These are phyloP conservation scores for Mesopsocus fuscifrons DNA, from an alignment of 2,888 invertebrate genomes.

Conservation along the genomic window DNA sequence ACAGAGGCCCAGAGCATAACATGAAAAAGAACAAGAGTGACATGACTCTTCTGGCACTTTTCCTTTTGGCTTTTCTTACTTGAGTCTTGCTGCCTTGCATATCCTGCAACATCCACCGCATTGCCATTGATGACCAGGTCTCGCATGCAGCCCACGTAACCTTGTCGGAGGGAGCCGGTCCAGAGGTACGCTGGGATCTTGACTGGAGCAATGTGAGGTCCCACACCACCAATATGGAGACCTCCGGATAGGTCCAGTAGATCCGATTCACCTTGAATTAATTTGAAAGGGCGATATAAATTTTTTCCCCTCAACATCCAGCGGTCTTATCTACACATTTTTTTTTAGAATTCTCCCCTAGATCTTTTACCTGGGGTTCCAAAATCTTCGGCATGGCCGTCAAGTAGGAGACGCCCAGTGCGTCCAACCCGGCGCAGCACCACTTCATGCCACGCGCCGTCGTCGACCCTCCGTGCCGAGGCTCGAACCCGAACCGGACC, in stretches of 20 bases:
- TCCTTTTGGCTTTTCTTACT: too few relatives aligned
- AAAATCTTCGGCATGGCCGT: constrained; percentile 73
- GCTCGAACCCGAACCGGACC: constrained; percentile 75
- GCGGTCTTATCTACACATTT: too few relatives aligned
- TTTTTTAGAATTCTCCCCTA: too few relatives aligned
- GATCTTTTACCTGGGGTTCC: constrained; percentile 63
- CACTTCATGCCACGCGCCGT: constrained; percentile 85
- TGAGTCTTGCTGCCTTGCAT: constrained; percentile 76
- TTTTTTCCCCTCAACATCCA: too few relatives aligned
- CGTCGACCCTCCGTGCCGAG: constrained; percentile 65
- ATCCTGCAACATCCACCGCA: constrained; percentile 71
- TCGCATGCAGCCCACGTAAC: constrained; percentile 85
- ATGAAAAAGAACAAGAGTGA: too few relatives aligned
- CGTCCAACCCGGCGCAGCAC: constrained; percentile 62
- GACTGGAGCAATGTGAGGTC: constrained; percentile 49
- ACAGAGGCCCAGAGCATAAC: too few relatives aligned
- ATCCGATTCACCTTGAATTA: constrained; percentile 52
- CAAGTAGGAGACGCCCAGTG: constrained; percentile 75
- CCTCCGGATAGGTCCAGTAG: constrained; percentile 76
- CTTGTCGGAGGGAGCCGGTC: constrained; percentile 75
- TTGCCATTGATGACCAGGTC: constrained; percentile 77
- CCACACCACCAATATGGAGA: constrained; percentile 75
- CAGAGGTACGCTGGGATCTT: constrained; percentile 71
- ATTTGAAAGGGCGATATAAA: too few relatives aligned
- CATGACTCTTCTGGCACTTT: too few relatives aligned